A percentile compares a stretch with the other conserved stretches of the same genome.
Evolutionary conservation across 1,140 invertebrate genomes (phyloP).

Genomic region (Semibalanus balanoides): DNA sequence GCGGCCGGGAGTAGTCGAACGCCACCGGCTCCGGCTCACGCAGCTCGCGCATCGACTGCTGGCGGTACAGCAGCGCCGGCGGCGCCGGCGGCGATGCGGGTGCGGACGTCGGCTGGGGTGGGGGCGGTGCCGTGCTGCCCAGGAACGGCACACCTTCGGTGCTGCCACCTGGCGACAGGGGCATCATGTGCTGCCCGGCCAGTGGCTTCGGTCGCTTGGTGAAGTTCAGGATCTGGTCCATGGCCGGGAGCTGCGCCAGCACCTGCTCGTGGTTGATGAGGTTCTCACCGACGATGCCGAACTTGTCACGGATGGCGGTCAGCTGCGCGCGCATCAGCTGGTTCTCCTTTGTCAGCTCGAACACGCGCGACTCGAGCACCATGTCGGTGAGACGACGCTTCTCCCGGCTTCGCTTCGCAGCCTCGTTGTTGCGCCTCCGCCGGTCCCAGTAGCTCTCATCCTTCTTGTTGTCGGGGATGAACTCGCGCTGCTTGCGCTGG

Average conservation of each 20-base stretch:
- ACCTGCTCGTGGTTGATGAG: slow-evolving; percentile 76
- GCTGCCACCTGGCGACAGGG: background rate
- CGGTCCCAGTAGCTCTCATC: slow-evolving; percentile 96
- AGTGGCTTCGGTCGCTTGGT: slow-evolving; percentile 56
- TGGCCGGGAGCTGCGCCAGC: slow-evolving; percentile 59
- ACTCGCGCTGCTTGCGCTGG: slow-evolving; percentile 86
- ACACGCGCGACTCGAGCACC: slow-evolving; percentile 83
- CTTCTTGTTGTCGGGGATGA: slow-evolving; percentile 92
- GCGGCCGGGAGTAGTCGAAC: background rate
- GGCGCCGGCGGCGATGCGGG: background rate
- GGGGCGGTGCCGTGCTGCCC: background rate
- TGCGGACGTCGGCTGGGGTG: background rate
- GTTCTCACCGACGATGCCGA: slow-evolving; percentile 70
- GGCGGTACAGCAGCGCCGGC: background rate
- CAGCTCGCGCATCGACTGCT: background rate
- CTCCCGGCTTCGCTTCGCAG: slow-evolving; percentile 83
- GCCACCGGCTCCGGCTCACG: background rate
- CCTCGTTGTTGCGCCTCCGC: slow-evolving; percentile 85
- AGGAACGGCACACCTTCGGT: background rate
- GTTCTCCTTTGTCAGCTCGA: slow-evolving; percentile 89
- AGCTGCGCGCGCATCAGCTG: slow-evolving; percentile 82
- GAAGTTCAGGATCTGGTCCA: slow-evolving; percentile 63
- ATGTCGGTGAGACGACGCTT: slow-evolving; percentile 93
- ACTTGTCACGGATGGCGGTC: slow-evolving; percentile 82
- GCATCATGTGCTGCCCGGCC: slow-evolving; percentile 8